A percentile compares a stretch with the other conserved stretches of the same genome.
phyloP scores from a whole-genome alignment of 2,797 vertebrate species.

The Sebastes matsubarae region DNA sequence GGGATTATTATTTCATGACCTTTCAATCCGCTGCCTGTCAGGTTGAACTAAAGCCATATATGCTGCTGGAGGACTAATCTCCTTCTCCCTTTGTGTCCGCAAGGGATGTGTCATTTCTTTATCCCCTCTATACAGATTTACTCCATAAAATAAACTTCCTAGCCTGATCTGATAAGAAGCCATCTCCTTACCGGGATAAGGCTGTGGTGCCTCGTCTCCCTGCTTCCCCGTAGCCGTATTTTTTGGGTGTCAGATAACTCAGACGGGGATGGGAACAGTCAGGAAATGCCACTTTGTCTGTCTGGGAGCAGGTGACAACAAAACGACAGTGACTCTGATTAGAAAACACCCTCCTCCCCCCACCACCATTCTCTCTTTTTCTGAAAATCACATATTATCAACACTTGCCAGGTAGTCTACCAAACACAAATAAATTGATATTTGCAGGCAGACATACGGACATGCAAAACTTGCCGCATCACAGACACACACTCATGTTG shows the following conservation, averaged over 20 bases:
- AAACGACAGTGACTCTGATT: constrained; percentile 81
- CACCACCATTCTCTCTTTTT: constrained; percentile 22
- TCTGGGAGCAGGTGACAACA: constrained; percentile 79
- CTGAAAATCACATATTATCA: constrained; percentile 65
- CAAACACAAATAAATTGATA: constrained; percentile 55
- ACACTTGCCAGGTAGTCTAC: constrained; percentile 40
- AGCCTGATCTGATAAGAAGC: constrained; percentile 82
- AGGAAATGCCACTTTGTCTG: constrained; percentile 83
- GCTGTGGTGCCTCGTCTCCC: constrained; percentile 68
- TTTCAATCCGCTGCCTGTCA: constrained; percentile 84
- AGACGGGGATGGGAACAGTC: constrained; percentile 76
- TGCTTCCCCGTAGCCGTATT: constrained; percentile 68
- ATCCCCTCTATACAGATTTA: constrained; percentile 84
- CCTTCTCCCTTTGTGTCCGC: constrained; percentile 81
- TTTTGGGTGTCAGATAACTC: constrained; percentile 82
- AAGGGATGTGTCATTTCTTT: constrained; percentile 84
- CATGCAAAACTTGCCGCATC: constrained; percentile 15
- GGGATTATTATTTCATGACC: constrained; percentile 85
- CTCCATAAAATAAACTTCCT: constrained; percentile 85
- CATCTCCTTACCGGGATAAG: constrained; percentile 81
- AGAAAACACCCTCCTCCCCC: constrained; percentile 66
- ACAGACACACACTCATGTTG: constrained; percentile 52
- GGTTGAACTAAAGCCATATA: constrained; percentile 84
- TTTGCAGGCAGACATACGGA: constrained; percentile 35
- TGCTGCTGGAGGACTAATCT: constrained; percentile 84